Percentiles rank a stretch among this genome's conserved stretches.
phyloP scores from a whole-genome alignment of 2,888 invertebrate species.

The Drosophila acutilabella region DNA sequence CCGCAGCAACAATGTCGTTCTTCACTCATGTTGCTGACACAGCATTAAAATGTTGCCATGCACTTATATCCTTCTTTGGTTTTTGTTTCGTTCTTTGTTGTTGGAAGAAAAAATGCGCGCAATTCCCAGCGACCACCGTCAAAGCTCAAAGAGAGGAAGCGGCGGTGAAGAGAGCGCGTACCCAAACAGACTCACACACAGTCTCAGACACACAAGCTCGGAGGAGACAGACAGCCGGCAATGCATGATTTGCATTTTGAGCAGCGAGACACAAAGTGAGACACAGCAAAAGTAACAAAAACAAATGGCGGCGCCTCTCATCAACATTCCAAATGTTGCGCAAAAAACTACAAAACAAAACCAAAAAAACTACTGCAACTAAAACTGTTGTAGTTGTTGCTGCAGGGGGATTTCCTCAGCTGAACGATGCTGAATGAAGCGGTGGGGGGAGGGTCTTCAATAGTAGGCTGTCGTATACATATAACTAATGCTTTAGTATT shows the following conservation, averaged over 20 bases:
- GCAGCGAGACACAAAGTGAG: background rate
- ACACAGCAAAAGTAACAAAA: background rate
- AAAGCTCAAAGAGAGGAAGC: slow-evolving; percentile 1
- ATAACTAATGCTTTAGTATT: slow-evolving; percentile 8
- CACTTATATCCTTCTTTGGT: slow-evolving; percentile 3
- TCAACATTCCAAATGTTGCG: slow-evolving; percentile 38
- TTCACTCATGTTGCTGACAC: slow-evolving; percentile 44
- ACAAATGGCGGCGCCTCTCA: slow-evolving; percentile 30
- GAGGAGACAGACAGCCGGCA: background rate
- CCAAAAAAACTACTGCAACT: slow-evolving; percentile 23
- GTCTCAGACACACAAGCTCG: background rate
- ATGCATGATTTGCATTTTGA: slow-evolving; percentile 28
- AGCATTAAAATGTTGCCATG: slow-evolving; percentile 49
- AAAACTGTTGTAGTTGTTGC: slow-evolving; percentile 7
- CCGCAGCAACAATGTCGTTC: slow-evolving; percentile 29
- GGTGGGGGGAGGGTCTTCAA: background rate
- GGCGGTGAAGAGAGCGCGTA: background rate
- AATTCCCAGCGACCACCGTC: slow-evolving; percentile 26
- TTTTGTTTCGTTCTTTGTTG: background rate
- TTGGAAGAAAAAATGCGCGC: slow-evolving; percentile 20
- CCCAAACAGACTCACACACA: background rate
- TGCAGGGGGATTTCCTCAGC: slow-evolving; percentile 33
- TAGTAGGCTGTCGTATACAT: background rate
- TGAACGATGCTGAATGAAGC: background rate
- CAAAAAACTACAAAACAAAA: slow-evolving; percentile 19